Base-by-base conservation (phyloP, 2,113 vertebrate genomes). In the Dromaius novaehollandiae region DNA sequence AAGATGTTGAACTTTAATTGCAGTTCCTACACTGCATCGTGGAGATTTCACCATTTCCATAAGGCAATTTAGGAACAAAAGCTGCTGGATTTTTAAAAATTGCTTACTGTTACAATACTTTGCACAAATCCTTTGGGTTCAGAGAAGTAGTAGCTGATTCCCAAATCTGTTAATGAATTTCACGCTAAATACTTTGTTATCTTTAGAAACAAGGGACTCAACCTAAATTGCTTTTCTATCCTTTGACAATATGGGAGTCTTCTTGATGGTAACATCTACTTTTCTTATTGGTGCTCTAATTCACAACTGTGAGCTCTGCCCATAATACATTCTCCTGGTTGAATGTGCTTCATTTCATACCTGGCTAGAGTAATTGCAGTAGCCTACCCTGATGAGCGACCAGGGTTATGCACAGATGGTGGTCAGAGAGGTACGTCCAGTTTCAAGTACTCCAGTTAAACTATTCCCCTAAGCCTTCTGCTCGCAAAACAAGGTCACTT, bases 401-500 rank as follows among this genome's bases (percentile, higher is more conserved):
- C 56, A 91, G 53, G 64, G 60, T 96, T 82, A 73, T 8, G 81
- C 61, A 74, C 68, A 80, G 83, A 94, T 92, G 90, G 91, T 69
- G 25, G n/a, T 64, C 94, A 96, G 86, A 85, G 58, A 94, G 76
- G 13, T 94, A 78, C 89, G 91, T 88, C 68, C 63, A 30, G 84
- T 93, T 96, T 95, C 17, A 4, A 87, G 58, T 32, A 53, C 44
- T 82, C 95, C 90, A 97, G 96, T 98, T 98, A 98, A 96, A 95
- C 34, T 64, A 48, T 89, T 95, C 92, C 96, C 87, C 86, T 81
- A 93, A 92, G 95, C 94, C 93, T 93, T 88, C 82, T 44, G 65
- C 56, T 95, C 15, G 3, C 92, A 95, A 83, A n/a, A 42, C 48
- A 88, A 96, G 94, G 94, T 97, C 96, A 80, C 46, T 14, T n/a